phyloP scores from a whole-genome alignment of 2,113 vertebrate genomes.

The Chloroceryle aenea region DNA sequence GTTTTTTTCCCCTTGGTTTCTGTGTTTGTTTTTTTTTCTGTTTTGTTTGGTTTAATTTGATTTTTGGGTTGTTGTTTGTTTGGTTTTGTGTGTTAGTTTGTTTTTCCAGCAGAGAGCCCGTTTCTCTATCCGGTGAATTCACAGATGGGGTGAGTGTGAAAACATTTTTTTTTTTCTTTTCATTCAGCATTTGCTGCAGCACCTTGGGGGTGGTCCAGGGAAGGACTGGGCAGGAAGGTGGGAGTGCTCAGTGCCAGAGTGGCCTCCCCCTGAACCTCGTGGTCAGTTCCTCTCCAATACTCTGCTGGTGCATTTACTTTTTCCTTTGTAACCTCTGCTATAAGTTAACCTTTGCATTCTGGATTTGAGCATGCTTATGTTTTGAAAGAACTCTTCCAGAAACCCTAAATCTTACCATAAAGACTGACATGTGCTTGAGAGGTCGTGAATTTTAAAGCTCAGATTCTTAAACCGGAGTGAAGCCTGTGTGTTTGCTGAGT shows the following conservation, averaged over 20 bases:
- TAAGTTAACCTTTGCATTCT: background rate
- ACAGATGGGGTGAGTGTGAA: background rate
- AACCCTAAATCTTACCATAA: background rate
- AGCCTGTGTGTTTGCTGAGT: background rate
- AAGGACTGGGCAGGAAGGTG: background rate
- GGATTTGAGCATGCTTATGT: background rate
- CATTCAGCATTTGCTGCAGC: background rate
- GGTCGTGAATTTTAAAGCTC: background rate
- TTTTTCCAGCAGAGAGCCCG: background rate
- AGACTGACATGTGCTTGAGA: background rate
- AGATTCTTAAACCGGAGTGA: background rate
- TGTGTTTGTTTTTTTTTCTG: background rate
- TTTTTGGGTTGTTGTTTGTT: too few relatives aligned
- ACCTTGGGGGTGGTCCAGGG: fast-evolving
- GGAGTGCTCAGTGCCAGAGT: background rate
- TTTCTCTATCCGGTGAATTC: background rate
- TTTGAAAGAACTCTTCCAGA: background rate
- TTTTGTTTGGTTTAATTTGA: too few relatives aligned
- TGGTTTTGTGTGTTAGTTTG: too few relatives aligned
- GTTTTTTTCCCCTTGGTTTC: too few relatives aligned
- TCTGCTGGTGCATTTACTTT: background rate
- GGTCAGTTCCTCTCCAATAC: background rate
- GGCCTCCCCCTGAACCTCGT: background rate
- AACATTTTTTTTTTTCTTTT: background rate
- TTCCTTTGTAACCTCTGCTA: background rate